A percentile compares a stretch with the other conserved stretches of the same genome.
Conservation (phyloP, 2,888 invertebrate species). For the Cheiracanthium punctorium region DNA sequence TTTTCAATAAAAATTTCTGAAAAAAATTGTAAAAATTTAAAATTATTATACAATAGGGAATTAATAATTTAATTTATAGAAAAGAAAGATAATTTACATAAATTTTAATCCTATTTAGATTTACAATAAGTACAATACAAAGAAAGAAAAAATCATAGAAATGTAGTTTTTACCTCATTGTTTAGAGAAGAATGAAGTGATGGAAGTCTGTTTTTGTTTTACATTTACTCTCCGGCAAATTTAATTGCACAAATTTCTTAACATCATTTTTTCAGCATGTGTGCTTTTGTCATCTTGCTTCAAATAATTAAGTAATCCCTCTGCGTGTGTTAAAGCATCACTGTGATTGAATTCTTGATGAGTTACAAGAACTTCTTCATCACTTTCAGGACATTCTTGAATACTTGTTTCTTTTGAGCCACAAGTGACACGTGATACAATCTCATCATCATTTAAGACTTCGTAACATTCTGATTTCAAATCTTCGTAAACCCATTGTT, state of each 20-base stretch:
- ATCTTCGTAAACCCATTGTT: not conserved
- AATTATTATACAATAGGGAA: no score
- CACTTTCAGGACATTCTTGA: not conserved
- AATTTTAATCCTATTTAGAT: no score
- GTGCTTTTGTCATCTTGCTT: constrained; percentile 1
- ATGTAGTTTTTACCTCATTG: not conserved
- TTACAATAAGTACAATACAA: not conserved
- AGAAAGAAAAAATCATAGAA: not conserved
- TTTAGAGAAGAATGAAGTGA: not conserved
- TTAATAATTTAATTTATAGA: no score
- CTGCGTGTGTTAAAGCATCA: not conserved
- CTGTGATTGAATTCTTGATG: not conserved
- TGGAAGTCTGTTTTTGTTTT: not conserved
- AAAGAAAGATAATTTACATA: no score
- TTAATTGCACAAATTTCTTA: not conserved
- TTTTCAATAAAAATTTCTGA: no score
- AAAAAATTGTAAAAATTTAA: no score
- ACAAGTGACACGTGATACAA: not conserved
- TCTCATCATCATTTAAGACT: not conserved
- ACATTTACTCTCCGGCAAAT: constrained; percentile 1
- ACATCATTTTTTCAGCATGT: constrained; percentile 10
- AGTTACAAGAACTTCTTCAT: not conserved
- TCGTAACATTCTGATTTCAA: not conserved
- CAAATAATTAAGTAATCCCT: constrained; percentile 8
- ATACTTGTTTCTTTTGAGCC: no score